These are phyloP conservation scores for Cecropterus lyciades DNA, from an alignment of 1,140 invertebrate genomes.

Conservation along the genomic window DNA sequence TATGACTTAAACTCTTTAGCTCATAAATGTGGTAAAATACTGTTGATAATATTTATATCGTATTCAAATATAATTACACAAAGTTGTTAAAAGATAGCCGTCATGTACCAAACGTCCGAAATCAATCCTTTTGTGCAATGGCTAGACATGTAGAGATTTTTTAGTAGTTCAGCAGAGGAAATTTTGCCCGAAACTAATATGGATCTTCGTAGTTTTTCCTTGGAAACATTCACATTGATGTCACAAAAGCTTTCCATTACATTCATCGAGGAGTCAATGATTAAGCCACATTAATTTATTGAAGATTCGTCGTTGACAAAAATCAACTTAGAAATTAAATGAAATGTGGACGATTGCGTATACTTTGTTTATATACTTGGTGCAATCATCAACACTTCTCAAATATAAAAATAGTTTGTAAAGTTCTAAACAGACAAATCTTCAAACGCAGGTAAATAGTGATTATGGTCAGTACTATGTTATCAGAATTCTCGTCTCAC, in stretches of 20 bases:
- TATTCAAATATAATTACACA: conserved; percentile 36
- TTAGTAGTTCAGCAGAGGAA: conserved; percentile 64
- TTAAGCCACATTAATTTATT: conserved; percentile 50
- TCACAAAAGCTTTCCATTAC: conserved; percentile 46
- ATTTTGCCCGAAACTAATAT: conserved; percentile 71
- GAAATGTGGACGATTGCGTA: conserved; percentile 77
- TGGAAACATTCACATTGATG: conserved; percentile 59
- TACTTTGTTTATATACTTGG: conserved; percentile 38
- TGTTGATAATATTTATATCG: neutral
- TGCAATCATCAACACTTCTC: conserved; percentile 79
- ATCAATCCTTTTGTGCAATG: conserved; percentile 49
- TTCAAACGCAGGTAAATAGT: conserved; percentile 18
- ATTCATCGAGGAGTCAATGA: conserved; percentile 46
- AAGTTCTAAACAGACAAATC: conserved; percentile 45
- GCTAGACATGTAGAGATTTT: conserved; percentile 52
- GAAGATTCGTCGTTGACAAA: conserved; percentile 55
- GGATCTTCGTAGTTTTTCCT: conserved; percentile 81
- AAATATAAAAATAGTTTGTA: neutral
- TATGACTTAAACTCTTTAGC: neutral
- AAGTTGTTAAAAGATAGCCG: conserved; percentile 61
- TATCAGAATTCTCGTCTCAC: conserved; percentile 74
- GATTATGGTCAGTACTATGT: conserved; percentile 37
- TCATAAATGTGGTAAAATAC: neutral
- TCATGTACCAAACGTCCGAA: conserved; percentile 46
- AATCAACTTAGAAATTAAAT: conserved; percentile 23